Conservation (phyloP, 2,113 vertebrate genomes). For the Laterallus jamaicensis region DNA sequence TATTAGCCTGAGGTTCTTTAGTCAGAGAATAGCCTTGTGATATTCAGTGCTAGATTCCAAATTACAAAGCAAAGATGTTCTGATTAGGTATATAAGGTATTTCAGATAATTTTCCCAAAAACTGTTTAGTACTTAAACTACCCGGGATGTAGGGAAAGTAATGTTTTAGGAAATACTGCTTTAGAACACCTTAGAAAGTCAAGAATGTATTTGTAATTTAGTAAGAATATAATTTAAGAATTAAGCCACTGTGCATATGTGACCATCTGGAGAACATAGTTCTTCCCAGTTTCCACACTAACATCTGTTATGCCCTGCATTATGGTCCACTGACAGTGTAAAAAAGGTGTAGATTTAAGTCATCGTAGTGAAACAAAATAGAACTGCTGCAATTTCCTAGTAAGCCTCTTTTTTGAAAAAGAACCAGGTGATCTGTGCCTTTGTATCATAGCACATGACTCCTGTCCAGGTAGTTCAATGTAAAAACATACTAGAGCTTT, state of each 20-base stretch:
- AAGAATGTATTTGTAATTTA: neutral
- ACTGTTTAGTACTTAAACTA: neutral
- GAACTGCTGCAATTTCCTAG: neutral
- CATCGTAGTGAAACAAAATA: fast-evolving
- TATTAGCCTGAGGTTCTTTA: neutral
- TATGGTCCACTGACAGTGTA: neutral
- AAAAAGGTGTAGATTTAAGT: neutral
- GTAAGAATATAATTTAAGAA: neutral
- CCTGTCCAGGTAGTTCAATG: neutral
- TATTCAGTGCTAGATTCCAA: neutral
- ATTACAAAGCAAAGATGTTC: neutral
- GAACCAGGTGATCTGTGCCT: neutral
- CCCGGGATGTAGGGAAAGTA: neutral
- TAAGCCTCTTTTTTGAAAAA: neutral
- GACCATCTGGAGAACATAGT: neutral
- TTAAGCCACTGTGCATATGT: neutral
- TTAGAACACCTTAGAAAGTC: neutral
- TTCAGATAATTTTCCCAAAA: neutral
- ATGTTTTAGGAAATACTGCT: neutral
- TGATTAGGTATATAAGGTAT: neutral
- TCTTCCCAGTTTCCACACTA: neutral
- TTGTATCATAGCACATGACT: neutral
- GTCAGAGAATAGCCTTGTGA: neutral
- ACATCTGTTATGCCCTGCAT: neutral
- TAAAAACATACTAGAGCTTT: neutral